Conservation (phyloP, 2,888 invertebrate genomes). For the Sicus ferrugineus region DNA sequence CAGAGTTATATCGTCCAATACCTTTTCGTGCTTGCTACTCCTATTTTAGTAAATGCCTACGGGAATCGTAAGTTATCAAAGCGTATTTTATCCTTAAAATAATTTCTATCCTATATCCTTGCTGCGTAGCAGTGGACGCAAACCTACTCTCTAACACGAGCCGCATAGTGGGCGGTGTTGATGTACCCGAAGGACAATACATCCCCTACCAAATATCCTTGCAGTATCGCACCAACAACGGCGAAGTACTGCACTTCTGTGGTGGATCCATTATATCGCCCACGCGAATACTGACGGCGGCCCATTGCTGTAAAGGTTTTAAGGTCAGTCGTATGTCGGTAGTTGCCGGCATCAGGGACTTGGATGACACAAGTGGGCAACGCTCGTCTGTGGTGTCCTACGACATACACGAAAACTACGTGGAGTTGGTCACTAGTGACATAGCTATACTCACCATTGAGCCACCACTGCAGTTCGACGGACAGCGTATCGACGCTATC, state of each 20-base stretch:
- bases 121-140: not conserved
- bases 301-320: conserved; percentile 58
- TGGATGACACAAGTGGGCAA: conserved; percentile 43
- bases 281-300: conserved; percentile 58
- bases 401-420: conserved; percentile 57
- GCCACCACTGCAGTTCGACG: conserved; percentile 50
- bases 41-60: not conserved
- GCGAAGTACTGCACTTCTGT: conserved; percentile 53
- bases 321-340: conserved; percentile 50
- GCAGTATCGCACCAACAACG: conserved; percentile 48
- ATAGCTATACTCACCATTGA: conserved; percentile 56
- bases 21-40: not conserved
- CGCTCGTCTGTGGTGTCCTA: conserved; percentile 50
- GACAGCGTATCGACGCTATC: conserved; percentile 61
- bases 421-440: conserved; percentile 54
- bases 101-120: not conserved
- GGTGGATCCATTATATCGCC: conserved; percentile 60
- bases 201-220: conserved; percentile 62
- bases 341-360: conserved; percentile 53
- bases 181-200: conserved; percentile 48
- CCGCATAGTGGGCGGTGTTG: conserved; percentile 57
- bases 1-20: not conserved
- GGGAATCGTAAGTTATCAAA: conserved; percentile 4
- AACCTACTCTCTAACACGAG: conserved; percentile 25
- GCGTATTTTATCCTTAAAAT: not conserved